A percentile compares a stretch with the other conserved stretches of the same genome.
Evolutionary conservation across 2,113 vertebrate species (phyloP).

Genomic region (Ailurus styani): DNA sequence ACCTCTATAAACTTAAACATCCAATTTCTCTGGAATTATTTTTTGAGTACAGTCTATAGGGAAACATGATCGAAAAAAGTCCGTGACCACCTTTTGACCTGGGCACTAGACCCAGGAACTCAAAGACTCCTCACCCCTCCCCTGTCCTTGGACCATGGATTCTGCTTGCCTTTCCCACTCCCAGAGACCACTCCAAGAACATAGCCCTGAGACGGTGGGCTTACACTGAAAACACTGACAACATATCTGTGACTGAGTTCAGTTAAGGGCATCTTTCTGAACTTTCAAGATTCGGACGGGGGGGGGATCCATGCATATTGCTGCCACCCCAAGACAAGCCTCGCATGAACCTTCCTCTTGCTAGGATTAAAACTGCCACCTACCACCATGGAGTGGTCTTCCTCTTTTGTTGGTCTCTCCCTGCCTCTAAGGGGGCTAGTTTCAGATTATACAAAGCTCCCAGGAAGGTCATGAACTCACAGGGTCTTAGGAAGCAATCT

Average conservation of each 20-base stretch:
- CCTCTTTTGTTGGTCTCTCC: neutral
- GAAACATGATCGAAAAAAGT: neutral
- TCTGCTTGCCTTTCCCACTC: neutral
- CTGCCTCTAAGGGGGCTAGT: neutral
- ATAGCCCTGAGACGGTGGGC: neutral
- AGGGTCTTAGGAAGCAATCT: neutral
- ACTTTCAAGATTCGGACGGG: neutral
- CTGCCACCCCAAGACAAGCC: neutral
- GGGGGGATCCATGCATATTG: neutral
- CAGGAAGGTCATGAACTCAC: neutral
- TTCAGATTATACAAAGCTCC: neutral
- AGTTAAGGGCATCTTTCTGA: neutral
- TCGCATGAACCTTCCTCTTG: neutral
- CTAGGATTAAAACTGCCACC: neutral
- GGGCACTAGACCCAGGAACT: neutral
- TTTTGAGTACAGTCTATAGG: neutral
- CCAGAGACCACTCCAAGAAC: neutral
- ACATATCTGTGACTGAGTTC: neutral
- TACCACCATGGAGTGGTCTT: neutral
- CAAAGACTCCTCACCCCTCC: neutral
- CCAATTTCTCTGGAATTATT: neutral
- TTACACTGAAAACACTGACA: neutral
- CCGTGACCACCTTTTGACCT: neutral
- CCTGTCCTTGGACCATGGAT: neutral
- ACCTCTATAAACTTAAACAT: neutral